These are phyloP conservation scores for Haliclystus octoradiatus DNA, from an alignment of 30 jellyfish, hydroid and myxozoan genomes.

Conservation along the genomic window DNA sequence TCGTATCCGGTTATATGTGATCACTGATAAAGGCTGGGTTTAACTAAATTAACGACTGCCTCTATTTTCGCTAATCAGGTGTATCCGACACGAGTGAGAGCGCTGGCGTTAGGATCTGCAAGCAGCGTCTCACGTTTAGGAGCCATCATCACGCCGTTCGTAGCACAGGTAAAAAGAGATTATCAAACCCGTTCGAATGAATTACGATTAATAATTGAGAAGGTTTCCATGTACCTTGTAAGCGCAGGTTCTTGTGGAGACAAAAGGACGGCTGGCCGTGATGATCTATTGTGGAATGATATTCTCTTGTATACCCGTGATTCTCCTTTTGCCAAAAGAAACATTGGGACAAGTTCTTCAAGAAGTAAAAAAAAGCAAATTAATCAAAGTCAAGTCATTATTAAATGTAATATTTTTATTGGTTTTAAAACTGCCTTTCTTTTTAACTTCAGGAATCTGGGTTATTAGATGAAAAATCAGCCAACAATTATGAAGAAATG, in stretches of 20 bases:
- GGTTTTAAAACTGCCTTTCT: too few relatives aligned
- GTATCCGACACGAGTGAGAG: constrained; percentile 29
- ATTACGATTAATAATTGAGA: too few relatives aligned
- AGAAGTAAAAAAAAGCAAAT: constrained; percentile 3
- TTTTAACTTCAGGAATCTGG: too few relatives aligned
- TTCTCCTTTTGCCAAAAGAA: constrained; percentile 30
- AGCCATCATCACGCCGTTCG: constrained; percentile 28
- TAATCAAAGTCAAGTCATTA: background rate
- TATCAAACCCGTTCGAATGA: too few relatives aligned
- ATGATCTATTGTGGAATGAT: constrained; percentile 8
- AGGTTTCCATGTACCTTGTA: too few relatives aligned
- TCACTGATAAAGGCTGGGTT: too few relatives aligned
- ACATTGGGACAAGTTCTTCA: constrained; percentile 21
- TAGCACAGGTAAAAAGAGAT: constrained; percentile 14
- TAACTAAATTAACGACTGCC: too few relatives aligned
- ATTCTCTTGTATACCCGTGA: constrained; percentile 8
- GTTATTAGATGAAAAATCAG: too few relatives aligned
- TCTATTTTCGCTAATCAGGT: constrained; percentile 4
- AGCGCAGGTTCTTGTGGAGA: constrained; percentile 32
- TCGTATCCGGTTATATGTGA: background rate
- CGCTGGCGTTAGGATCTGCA: constrained; percentile 33
- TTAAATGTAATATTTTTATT: too few relatives aligned
- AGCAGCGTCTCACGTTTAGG: constrained; percentile 24
- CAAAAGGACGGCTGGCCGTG: constrained; percentile 17
- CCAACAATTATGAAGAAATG: too few relatives aligned